Base-by-base conservation (phyloP, 2,888 invertebrate genomes). In the Diploptera punctata region DNA sequence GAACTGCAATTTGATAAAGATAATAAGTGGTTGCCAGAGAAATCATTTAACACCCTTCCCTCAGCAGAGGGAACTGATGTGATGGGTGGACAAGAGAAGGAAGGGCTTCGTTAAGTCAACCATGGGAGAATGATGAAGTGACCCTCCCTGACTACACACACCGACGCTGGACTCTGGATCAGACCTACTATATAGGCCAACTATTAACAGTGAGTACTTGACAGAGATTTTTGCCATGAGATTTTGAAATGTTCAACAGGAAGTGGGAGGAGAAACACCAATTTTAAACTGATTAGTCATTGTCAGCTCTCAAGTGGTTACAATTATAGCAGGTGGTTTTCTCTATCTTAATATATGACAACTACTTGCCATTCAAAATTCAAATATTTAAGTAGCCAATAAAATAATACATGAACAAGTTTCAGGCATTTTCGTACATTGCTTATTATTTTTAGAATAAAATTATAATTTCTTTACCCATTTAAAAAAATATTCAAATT, bases 131-230 rank as follows among this genome's bases (percentile, higher is more conserved):
- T 26, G 65, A 54, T 19, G 19, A 24, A 54, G 65, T 44, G 47
- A 62, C 62, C 62, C 65, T 65, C 26, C 31, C 26, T n/a, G 44
- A 65, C n/a, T n/a, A n/a, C 26, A 65, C 47, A 24, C 24, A 65
- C 26, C 31, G 5, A 3, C 21, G 18, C 18, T 52, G 52, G 33
- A 7, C 21, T 5, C 7, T 18, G 57, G 57, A 57, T n/a, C 21
- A 57, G 57, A 57, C 57, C 57, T 57, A 57, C 57, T 57, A 31
- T 31, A 57, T 31, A n/a, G 31, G 57, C 57, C 57, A 29, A 3
- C 57, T 18, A 29, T 57, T 57, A 57, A 57, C n/a, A 29, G 57
- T 57, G 26, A 57, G 57, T 57, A 57, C 16, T 29, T 9, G 26
- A 24, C 31, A 29, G 57, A 3, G 57, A 31, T 31, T 31, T 57